phyloP scores from a whole-genome alignment of 23 tunicate species.

The Styela plicata region DNA sequence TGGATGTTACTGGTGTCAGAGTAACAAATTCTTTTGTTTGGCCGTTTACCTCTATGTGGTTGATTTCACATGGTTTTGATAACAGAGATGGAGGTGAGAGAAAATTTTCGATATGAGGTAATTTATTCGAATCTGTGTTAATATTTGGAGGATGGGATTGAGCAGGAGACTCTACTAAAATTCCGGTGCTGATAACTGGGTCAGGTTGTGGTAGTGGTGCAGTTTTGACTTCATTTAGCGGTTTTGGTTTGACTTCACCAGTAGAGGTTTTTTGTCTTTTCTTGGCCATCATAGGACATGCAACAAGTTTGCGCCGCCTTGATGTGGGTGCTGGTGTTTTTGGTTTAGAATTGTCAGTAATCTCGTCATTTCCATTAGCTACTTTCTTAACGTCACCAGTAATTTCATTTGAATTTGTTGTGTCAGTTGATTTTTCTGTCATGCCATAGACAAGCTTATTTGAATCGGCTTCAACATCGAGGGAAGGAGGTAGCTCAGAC shows the following conservation, averaged over 20 bases:
- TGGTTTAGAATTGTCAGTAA: not conserved
- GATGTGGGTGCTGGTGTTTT: not conserved
- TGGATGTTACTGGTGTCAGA: not conserved
- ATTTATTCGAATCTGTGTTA: not conserved
- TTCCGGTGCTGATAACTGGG: not conserved
- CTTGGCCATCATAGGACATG: not conserved
- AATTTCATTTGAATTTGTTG: not conserved
- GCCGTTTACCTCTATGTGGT: not conserved
- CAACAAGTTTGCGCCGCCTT: constrained; percentile 9
- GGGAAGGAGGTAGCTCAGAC: not conserved
- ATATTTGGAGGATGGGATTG: not conserved
- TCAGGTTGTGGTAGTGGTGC: not conserved
- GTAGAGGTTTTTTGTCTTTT: not conserved
- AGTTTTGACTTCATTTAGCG: not conserved
- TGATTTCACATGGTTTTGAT: not conserved
- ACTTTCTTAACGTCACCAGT: not conserved
- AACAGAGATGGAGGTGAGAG: not conserved
- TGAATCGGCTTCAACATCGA: not conserved
- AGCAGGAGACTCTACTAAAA: not conserved
- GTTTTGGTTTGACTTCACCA: not conserved
- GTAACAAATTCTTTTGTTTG: not conserved
- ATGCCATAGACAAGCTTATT: no score
- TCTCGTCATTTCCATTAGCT: not conserved
- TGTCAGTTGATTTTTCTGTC: not conserved
- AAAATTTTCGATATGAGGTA: not conserved